phyloP scores from a whole-genome alignment of 2,113 vertebrate species.

The Chunga burmeisteri region DNA sequence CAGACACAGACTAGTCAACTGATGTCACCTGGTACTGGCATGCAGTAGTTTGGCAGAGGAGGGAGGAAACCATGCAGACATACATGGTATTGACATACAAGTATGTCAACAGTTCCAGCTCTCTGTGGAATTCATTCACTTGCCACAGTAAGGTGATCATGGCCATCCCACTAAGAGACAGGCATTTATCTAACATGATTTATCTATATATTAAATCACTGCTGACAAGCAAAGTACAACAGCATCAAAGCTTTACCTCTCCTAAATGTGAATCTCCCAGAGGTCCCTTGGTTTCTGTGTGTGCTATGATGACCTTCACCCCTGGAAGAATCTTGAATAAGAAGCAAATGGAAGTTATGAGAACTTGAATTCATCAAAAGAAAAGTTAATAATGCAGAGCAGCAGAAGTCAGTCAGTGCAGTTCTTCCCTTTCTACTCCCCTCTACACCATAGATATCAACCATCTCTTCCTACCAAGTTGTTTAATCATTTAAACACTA shows the following conservation, averaged over 20 bases:
- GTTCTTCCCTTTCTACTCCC: neutral
- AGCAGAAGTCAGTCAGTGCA: neutral
- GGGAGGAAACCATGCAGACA: neutral
- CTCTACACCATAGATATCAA: neutral
- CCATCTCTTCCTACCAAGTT: neutral
- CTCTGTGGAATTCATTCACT: neutral
- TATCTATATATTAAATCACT: neutral
- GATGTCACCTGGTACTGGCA: neutral
- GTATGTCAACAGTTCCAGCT: neutral
- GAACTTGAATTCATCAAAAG: neutral
- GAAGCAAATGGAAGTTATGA: neutral
- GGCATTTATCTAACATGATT: neutral
- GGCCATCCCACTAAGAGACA: neutral
- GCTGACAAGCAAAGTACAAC: neutral
- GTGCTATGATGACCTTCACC: constrained; percentile 94
- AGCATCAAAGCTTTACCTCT: constrained; percentile 77
- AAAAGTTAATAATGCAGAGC: neutral
- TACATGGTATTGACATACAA: neutral
- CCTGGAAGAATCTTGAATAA: constrained; percentile 89
- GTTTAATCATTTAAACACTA: neutral
- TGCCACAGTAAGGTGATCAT: neutral
- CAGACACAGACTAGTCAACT: neutral
- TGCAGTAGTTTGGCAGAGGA: neutral
- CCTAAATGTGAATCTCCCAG: constrained; percentile 94
- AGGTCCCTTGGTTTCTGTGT: constrained; percentile 94